Evolutionary conservation across 2,888 invertebrate species (phyloP).

Genomic region (Elaeidobius kamerunicus): DNA sequence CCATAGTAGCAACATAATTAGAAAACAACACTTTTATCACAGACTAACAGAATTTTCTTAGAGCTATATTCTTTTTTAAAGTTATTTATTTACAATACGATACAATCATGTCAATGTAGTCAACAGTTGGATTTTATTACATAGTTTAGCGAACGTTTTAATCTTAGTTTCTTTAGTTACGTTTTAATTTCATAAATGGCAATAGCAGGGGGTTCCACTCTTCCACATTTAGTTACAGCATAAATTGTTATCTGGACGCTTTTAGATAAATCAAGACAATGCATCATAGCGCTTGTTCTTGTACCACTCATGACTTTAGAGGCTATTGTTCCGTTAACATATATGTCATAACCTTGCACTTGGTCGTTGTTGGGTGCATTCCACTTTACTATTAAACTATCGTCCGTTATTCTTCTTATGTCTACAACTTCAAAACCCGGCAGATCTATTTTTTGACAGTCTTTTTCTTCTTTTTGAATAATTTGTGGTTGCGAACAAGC

Average conservation of each 20-base stretch:
- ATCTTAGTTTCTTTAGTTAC: slow-evolving; percentile 6
- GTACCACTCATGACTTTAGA: slow-evolving; percentile 40
- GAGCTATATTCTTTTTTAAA: neutral
- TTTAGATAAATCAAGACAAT: slow-evolving; percentile 36
- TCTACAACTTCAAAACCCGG: slow-evolving; percentile 38
- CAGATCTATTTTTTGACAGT: slow-evolving; percentile 33
- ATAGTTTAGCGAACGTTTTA: neutral
- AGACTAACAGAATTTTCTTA: no score
- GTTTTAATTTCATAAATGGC: slow-evolving; percentile 40
- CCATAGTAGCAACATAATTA: no score
- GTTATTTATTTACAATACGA: slow-evolving; percentile 18
- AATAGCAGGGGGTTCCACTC: slow-evolving; percentile 40
- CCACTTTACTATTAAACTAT: slow-evolving; percentile 42
- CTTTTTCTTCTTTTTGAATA: slow-evolving; percentile 27
- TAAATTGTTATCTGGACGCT: slow-evolving; percentile 40
- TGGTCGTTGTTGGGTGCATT: slow-evolving; percentile 32
- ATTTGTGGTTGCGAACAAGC: slow-evolving; percentile 32
- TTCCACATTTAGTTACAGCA: slow-evolving; percentile 37
- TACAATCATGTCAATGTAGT: slow-evolving; percentile 28
- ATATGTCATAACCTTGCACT: slow-evolving; percentile 40
- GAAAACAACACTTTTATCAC: no score
- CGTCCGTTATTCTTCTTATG: slow-evolving; percentile 38
- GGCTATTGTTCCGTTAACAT: slow-evolving; percentile 38
- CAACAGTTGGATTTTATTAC: slow-evolving; percentile 10
- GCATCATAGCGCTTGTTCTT: slow-evolving; percentile 40